Evolutionary conservation across 2,797 vertebrate genomes (phyloP), one percentile per base, ranked within the genome.

Genomic region (Salarias fasciatus): DNA sequence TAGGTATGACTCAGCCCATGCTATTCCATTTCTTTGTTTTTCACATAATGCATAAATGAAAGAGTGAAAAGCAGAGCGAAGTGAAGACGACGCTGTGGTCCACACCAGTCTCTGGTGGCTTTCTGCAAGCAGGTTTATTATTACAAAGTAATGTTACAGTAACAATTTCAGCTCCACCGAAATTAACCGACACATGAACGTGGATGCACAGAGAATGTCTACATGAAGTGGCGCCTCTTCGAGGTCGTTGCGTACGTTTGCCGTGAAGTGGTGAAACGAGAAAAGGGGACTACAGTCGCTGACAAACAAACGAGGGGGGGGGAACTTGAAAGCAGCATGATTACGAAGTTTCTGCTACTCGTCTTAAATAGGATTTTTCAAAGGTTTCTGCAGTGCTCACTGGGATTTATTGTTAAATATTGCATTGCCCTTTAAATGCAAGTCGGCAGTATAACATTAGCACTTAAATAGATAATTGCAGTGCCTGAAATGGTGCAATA

Each of bases 101-200:
- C 48, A 63, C 61, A 79, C 78, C 69, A 61, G 57, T 50, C 63
- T 89, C 74, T 92, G 69, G 83, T 92, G 95, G 91, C 92, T 93
- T 95, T 94, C 89, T 92, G 95, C 96, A 96, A 98, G 97, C 96
- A 94, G 94, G 93, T 95, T 91, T 95, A 97, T 91, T 95, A 97
- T 97, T 97, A 93, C 91, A 94, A 94, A 98, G 84, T 85, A 97
- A 93, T 91, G 91, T 93, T 93, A 95, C 94, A 95, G 91, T 93
- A 93, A 95, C 95, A 93, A 94, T 92, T 92, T 94, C 92, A 96
- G 96, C 93, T 93, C 94, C 94, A 97, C 94, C 94, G 91, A 97
- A 96, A 95, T 92, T 87, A 95, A 95, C 90, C 18, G 89, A 93
- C 89, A 95, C 93, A 92, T 91, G 89, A 91, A 93, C 91, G 94